phyloP scores from a whole-genome alignment of 2,888 invertebrate species.

The Eupithecia vulgata region DNA sequence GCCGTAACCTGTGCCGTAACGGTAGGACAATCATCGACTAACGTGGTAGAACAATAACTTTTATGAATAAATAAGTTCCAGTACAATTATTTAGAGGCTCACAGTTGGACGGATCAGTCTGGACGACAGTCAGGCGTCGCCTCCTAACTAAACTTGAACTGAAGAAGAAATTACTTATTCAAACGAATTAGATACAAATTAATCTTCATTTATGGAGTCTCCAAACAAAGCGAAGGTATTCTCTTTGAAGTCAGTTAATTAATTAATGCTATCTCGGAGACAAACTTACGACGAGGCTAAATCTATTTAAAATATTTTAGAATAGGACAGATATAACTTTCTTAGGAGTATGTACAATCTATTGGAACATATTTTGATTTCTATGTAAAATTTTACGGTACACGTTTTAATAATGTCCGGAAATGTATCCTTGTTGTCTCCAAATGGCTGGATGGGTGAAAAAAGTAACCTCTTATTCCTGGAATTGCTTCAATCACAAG shows the following conservation, averaged over 20 bases:
- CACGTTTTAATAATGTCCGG: background rate
- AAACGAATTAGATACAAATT: conserved; percentile 27
- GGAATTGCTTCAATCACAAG: background rate
- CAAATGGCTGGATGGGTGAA: background rate
- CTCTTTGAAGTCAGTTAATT: conserved; percentile 9
- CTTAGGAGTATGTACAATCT: background rate
- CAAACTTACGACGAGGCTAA: background rate
- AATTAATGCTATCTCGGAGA: background rate
- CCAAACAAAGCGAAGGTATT: conserved; percentile 14
- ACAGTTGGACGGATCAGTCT: background rate
- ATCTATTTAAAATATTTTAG: background rate
- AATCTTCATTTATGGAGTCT: conserved; percentile 25
- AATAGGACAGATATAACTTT: background rate
- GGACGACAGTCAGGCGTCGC: background rate
- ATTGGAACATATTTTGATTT: background rate
- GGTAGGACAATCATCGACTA: too few relatives aligned
- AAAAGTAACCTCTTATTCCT: background rate
- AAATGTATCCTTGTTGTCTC: background rate
- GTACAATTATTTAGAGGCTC: background rate
- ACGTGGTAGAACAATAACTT: too few relatives aligned
- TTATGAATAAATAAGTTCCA: background rate
- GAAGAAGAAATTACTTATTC: conserved; percentile 35
- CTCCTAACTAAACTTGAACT: conserved; percentile 22
- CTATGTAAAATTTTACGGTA: background rate
- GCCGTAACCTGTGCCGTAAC: too few relatives aligned